phyloP scores from a whole-genome alignment of 2,113 vertebrate species.

The Thymallus thymallus region DNA sequence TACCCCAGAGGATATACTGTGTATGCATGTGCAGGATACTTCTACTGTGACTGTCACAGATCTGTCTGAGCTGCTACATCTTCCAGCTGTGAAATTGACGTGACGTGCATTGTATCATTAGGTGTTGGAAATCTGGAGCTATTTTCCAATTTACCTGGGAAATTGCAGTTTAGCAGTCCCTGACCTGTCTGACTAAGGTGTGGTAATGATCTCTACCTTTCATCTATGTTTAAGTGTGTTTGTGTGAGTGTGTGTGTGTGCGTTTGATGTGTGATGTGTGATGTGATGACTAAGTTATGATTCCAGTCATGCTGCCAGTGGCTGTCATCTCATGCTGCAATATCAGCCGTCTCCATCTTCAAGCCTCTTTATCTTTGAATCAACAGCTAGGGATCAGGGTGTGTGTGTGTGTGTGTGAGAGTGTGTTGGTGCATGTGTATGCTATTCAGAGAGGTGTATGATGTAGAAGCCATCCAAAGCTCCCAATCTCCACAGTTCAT shows the following conservation, averaged over 20 bases:
- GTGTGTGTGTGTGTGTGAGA: constrained; percentile 15
- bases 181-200: not conserved
- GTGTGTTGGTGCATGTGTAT: not conserved
- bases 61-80: too few species aligned
- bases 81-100: not conserved
- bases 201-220: not conserved
- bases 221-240: not conserved
- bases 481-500: not conserved
- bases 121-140: not conserved
- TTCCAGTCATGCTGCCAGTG: constrained; percentile 2
- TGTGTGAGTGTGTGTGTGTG: too few species aligned
- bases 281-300: not conserved
- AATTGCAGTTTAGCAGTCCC: not conserved
- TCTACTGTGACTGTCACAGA: too few species aligned
- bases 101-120: not conserved
- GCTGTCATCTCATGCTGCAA: not conserved
- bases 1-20: too few species aligned
- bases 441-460: not conserved
- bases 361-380: constrained; percentile 6
- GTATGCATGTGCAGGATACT: too few species aligned
- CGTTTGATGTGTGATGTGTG: too few species aligned
- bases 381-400: not conserved
- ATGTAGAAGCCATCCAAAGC: not conserved
- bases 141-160: not conserved
- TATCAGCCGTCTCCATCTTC: constrained; percentile 1